A percentile compares a stretch with the other conserved stretches of the same genome.
These are phyloP conservation scores for Dendroctonus ponderosae DNA, from an alignment of 1,140 invertebrate genomes.

Conservation along the genomic window DNA sequence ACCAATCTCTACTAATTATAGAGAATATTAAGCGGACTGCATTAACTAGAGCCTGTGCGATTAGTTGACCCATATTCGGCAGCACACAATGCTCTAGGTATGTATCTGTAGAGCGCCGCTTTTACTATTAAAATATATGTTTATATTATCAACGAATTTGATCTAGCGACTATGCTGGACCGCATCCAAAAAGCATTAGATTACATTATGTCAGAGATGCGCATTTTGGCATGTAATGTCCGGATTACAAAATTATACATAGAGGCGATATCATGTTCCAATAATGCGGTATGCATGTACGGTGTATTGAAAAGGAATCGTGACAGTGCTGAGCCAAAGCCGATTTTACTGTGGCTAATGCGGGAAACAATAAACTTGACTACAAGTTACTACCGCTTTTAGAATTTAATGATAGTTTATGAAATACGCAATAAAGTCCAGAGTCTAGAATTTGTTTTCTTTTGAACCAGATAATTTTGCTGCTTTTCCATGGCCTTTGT, in stretches of 20 bases:
- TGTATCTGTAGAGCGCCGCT: conserved; percentile 8
- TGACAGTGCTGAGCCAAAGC: too few relatives aligned
- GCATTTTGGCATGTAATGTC: conserved; percentile 21
- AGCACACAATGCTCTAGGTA: conserved; percentile 13
- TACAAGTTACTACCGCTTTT: too few relatives aligned
- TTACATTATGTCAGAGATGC: conserved; percentile 24
- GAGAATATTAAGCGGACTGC: not conserved
- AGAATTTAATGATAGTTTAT: too few relatives aligned
- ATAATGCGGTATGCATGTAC: too few relatives aligned
- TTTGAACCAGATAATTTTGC: too few relatives aligned
- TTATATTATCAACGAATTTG: conserved; percentile 28
- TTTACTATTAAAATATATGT: conserved; percentile 28
- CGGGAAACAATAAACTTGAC: too few relatives aligned
- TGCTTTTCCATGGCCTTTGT: too few relatives aligned
- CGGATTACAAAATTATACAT: conserved; percentile 21
- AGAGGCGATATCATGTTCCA: too few relatives aligned
- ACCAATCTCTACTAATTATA: not conserved
- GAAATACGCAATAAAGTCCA: too few relatives aligned
- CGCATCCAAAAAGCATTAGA: conserved; percentile 28
- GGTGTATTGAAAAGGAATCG: too few relatives aligned
- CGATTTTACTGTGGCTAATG: too few relatives aligned
- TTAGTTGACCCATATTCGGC: conserved; percentile 8
- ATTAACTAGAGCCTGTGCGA: conserved; percentile 7
- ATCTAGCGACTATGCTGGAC: conserved; percentile 21
- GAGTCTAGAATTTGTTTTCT: too few relatives aligned